Base-by-base conservation (phyloP, 2,888 invertebrate species). In the Epicampocera succincta region DNA sequence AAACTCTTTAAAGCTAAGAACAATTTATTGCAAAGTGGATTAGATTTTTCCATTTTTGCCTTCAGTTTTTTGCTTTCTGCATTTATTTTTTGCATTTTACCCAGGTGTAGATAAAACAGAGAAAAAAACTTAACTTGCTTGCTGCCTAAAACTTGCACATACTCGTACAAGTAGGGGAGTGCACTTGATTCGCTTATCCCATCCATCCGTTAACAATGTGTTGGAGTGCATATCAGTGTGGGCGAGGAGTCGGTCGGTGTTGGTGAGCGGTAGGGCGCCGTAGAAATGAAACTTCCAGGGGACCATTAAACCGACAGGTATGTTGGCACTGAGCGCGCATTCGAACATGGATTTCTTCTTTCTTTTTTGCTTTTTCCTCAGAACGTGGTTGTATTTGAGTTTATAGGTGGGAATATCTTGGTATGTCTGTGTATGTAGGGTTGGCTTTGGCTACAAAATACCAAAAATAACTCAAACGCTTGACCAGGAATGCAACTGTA, bases 11-110 rank as follows among this genome's bases (percentile, higher is more conserved):
- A 78, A 66, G 50, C 66, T 61, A 66, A 82, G 82, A 74, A 71
- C 68, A 71, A 82, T 82, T 82, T 82, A 82, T 82, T 75, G 79
- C 79, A 79, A 79, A 75, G 74, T 82, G 82, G 79, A 75, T 82
- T 79, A 79, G 69, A 42, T 25, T 44, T 58, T 77, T 48, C 19
- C 25, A 40, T 9, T 21, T 29, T 56, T 77, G 38, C 38, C 46
- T 46, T 25, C 25, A 17, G 19, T 54, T 44, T 9, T 17, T 38
- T 38, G 44, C 12, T 15, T n/a, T 38, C 11, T 15, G 1, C 33
- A 8, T 33, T n/a, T n/a, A n/a, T n/a, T n/a, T 33, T 33, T 33
- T 33, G 8, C 6, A 56, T 65, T 29, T 42, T 13, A 46, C n/a
- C 15, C 56, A 44, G 15, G 8, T 21, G 21, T 15, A 69, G 42